A percentile compares a stretch with the other conserved stretches of the same genome.
Evolutionary conservation across 2,113 vertebrate species (phyloP).

Genomic region (Raja brachyura): DNA sequence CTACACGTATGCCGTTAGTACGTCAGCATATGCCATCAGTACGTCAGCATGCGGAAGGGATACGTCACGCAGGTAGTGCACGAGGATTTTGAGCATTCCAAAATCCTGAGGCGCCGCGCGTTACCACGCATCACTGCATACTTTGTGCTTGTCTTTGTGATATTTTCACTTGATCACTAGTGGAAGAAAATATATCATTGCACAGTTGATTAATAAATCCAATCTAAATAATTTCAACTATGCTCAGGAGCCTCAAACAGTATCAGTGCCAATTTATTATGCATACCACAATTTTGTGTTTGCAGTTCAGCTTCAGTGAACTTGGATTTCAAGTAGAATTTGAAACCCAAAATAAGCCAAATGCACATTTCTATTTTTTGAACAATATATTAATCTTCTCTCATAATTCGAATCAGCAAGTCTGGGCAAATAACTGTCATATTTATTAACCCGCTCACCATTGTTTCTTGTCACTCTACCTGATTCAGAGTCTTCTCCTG

Average conservation of each 20-base stretch:
- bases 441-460: not conserved
- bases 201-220: not conserved
- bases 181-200: not conserved
- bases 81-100: no score
- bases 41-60: no score
- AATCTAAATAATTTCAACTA: conserved; percentile 22
- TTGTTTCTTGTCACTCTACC: conserved; percentile 19
- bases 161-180: not conserved
- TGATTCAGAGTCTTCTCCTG: not conserved
- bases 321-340: conserved; percentile 23
- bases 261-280: conserved; percentile 1
- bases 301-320: conserved; percentile 24
- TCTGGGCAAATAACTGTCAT: conserved; percentile 8
- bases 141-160: no score
- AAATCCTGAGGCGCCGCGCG: no score
- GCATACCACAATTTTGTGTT: not conserved
- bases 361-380: not conserved
- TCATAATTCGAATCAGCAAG: not conserved
- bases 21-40: no score
- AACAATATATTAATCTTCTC: not conserved
- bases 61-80: no score
- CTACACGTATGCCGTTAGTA: no score
- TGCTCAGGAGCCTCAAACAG: not conserved
- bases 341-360: conserved; percentile 31
- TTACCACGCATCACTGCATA: no score